Conservation (phyloP, 2,113 vertebrate species). For the Gulo gulo region DNA sequence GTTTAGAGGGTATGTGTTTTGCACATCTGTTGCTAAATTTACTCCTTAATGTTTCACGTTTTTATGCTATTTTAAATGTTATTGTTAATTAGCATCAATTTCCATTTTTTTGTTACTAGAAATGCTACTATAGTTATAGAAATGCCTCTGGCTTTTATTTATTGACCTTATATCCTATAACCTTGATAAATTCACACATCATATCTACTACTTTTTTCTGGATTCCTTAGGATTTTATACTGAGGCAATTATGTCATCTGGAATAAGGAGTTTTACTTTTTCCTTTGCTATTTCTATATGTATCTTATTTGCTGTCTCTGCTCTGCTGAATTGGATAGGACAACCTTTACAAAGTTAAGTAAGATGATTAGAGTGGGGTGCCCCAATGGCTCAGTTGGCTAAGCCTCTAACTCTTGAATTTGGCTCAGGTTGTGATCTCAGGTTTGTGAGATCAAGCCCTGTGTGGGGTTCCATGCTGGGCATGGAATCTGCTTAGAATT, state of each 20-base stretch:
- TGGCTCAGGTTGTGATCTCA: not conserved
- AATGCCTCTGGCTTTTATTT: not conserved
- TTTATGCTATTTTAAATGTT: not conserved
- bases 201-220: not conserved
- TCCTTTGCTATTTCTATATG: not conserved
- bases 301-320: not conserved
- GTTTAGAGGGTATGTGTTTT: not conserved
- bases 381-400: not conserved
- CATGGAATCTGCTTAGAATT: not conserved
- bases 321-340: not conserved
- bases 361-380: not conserved
- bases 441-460: not conserved
- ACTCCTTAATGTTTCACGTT: not conserved
- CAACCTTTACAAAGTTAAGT: not conserved
- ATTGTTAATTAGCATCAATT: not conserved
- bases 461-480: not conserved
- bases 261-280: not conserved
- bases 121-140: not conserved
- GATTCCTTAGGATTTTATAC: not conserved
- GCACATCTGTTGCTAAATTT: not conserved
- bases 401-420: not conserved
- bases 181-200: not conserved
- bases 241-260: not conserved
- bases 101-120: not conserved
- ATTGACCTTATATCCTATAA: not conserved